Base-by-base conservation (phyloP, 2,113 vertebrate genomes). In the Scolopax mira region DNA sequence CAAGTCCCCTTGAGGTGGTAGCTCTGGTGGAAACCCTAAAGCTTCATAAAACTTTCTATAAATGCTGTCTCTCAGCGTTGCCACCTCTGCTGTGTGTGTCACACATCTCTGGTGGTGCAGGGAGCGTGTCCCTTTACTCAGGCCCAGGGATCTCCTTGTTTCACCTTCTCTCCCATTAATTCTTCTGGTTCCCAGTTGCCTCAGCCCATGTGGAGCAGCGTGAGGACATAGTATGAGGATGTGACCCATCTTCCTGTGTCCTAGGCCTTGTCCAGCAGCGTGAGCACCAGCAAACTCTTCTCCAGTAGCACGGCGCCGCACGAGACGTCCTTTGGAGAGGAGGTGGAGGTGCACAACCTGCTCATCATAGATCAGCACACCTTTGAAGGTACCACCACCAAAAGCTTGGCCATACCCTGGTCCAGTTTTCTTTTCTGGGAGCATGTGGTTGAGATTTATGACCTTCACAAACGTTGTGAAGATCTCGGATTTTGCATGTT, bases 331-430 rank as follows among this genome's bases (percentile, higher is more conserved):
- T 99, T 99, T 0, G 99, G 99, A 7, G 99, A 99, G 84, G 99
- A 99, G 96, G 99, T 99, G 87, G 99, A 99, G 95, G 99, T 99
- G 79, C 99, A 99, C 98, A 99, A 99, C 96, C 98, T 99, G 65
- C 98, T 99, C 11, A 99, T 99, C 66, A 99, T 99, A 31, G 99
- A 99, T 94, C 99, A 99, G 95, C 99, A 99, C 97, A 99, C 99
- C 61, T 99, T 99, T 11, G 99, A 99, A 99, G 99, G 99, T 99
- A 96, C 72, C 16, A 1, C 3, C 13, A 30, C 51, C 33, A 25
- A 52, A 42, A 6, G 35, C 22, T 30, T 21, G n/a, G 10, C 35
- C 19, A 0, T 46, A 8, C 46, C 54, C 15, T 48, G 11, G 54
- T 21, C 51, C 18, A 2, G 3, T 55, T 58, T 25, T 35, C 73